A percentile compares a stretch with the other conserved stretches of the same genome.
phyloP scores from a whole-genome alignment of 2,888 invertebrate species.

The Tetheella fluctuosa region DNA sequence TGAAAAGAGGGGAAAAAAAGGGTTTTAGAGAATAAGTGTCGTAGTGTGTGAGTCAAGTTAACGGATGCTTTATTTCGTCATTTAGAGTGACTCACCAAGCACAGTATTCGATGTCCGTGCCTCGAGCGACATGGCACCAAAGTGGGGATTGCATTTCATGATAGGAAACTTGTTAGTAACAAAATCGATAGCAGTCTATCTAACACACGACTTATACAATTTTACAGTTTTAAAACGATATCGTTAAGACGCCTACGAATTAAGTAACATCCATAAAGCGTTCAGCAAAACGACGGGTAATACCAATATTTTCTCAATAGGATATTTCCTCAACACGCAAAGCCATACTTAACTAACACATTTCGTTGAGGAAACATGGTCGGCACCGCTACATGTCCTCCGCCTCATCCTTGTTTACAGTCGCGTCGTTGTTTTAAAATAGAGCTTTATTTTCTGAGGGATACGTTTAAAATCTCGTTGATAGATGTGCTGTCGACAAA shows the following conservation, averaged over 20 bases:
- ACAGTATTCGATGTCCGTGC: slow-evolving; percentile 48
- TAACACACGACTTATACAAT: slow-evolving; percentile 1
- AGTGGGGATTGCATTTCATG: slow-evolving; percentile 60
- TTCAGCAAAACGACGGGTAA: slow-evolving; percentile 38
- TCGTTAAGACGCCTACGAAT: slow-evolving; percentile 33
- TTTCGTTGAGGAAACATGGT: slow-evolving; percentile 36
- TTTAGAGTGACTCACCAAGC: slow-evolving; percentile 51
- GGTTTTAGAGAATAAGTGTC: not conserved
- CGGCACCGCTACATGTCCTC: slow-evolving; percentile 28
- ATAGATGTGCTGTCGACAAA: slow-evolving; percentile 13
- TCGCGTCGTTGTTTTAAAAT: slow-evolving; percentile 19
- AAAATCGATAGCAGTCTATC: slow-evolving; percentile 36
- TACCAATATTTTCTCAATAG: slow-evolving; percentile 43
- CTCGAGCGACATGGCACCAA: slow-evolving; percentile 63
- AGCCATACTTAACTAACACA: slow-evolving; percentile 47
- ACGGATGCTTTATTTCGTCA: slow-evolving; percentile 34
- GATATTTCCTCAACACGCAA: slow-evolving; percentile 50
- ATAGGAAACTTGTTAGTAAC: slow-evolving; percentile 44
- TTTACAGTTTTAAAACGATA: slow-evolving; percentile 10
- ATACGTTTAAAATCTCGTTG: slow-evolving; percentile 30
- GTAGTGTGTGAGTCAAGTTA: slow-evolving; percentile 20
- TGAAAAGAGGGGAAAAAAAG: too few species aligned
- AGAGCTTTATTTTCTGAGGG: slow-evolving; percentile 29
- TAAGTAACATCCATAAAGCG: slow-evolving; percentile 29
- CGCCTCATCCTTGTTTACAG: slow-evolving; percentile 23